Percentiles rank a stretch among this genome's conserved stretches.
phyloP scores from a whole-genome alignment of 2,113 vertebrate genomes.

The Cairina moschata region DNA sequence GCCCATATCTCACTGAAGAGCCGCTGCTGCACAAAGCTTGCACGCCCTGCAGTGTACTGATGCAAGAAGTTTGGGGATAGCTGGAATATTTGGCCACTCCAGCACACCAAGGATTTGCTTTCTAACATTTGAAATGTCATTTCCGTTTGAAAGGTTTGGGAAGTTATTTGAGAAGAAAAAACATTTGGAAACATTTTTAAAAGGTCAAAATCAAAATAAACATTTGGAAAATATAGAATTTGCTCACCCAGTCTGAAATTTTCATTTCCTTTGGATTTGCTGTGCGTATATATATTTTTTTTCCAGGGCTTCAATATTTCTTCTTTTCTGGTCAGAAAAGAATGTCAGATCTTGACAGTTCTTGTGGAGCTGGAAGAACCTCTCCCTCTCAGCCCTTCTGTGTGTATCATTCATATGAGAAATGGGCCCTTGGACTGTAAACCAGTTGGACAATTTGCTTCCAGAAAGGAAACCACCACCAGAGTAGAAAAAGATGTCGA shows the following conservation, averaged over 20 bases:
- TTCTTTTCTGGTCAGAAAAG: constrained; percentile 34
- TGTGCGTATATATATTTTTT: neutral
- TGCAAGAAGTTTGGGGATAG: neutral
- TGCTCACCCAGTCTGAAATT: neutral
- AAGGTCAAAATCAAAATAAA: constrained; percentile 63
- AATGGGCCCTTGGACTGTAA: neutral
- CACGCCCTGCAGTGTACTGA: neutral
- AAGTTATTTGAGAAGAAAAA: constrained; percentile 29
- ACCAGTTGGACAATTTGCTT: neutral
- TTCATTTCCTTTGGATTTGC: constrained; percentile 42
- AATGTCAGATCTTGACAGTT: constrained; percentile 24
- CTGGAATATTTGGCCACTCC: neutral
- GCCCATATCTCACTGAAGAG: fast-evolving
- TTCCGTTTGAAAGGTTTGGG: constrained; percentile 21
- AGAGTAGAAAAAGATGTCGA: constrained; percentile 43
- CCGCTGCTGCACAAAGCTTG: neutral
- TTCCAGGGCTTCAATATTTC: neutral
- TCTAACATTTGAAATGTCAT: constrained; percentile 40
- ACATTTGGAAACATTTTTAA: constrained; percentile 51
- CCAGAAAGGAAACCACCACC: constrained; percentile 30
- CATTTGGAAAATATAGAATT: constrained; percentile 33
- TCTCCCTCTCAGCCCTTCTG: neutral
- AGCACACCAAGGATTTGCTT: neutral
- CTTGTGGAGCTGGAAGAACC: neutral
- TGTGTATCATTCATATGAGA: neutral